phyloP scores from a whole-genome alignment of 2,797 vertebrate genomes.

The Myotis planiceps region DNA sequence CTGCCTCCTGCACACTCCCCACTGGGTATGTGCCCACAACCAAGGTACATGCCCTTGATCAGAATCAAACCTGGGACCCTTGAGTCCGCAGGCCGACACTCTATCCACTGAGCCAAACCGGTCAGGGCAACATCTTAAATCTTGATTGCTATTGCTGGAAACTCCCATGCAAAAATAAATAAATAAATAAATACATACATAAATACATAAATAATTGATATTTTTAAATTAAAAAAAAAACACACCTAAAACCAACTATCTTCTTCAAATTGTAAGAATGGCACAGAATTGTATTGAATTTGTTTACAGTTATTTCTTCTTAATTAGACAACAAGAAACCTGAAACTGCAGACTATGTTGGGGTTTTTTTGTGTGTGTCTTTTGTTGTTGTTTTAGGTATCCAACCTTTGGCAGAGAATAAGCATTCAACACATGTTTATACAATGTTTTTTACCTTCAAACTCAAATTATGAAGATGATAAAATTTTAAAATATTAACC shows the following conservation, averaged over 20 bases:
- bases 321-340: background rate
- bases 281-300: background rate
- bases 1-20: too few species aligned
- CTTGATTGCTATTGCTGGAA: background rate
- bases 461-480: background rate
- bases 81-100: too few species aligned
- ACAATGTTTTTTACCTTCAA: background rate
- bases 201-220: background rate
- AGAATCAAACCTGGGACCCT: too few species aligned
- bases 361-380: background rate
- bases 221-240: background rate
- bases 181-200: background rate
- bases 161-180: too few species aligned
- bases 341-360: background rate
- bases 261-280: background rate
- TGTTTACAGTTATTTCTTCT: background rate
- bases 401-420: background rate
- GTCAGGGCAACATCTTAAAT: background rate
- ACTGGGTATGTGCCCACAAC: too few species aligned
- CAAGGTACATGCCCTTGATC: too few species aligned
- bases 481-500: background rate
- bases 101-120: too few species aligned
- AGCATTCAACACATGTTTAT: background rate
- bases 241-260: background rate
- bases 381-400: background rate